These are phyloP conservation scores for Tinamus guttatus DNA, from an alignment of 2,113 vertebrate genomes.

Conservation along the genomic window DNA sequence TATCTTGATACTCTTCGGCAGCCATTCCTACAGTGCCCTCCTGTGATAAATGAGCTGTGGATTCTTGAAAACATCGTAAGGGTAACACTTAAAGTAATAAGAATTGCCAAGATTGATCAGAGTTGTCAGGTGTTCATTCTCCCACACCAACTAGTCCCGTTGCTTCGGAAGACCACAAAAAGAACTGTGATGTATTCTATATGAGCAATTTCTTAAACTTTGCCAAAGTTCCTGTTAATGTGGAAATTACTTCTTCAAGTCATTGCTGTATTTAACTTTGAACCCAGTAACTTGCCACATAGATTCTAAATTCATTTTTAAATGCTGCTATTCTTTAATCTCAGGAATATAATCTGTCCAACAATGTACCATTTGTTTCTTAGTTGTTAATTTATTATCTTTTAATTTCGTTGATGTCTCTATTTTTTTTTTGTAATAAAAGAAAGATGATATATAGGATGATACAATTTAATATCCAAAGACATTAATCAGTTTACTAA, in stretches of 20 bases:
- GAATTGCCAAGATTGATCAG: not conserved
- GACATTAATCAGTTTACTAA: not conserved
- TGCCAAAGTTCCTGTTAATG: not conserved
- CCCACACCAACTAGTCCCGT: not conserved
- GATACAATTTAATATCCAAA: not conserved
- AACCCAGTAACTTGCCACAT: not conserved
- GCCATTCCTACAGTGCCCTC: slow-evolving; percentile 32
- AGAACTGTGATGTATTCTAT: not conserved
- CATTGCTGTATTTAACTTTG: not conserved
- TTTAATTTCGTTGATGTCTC: not conserved
- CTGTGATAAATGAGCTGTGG: slow-evolving; percentile 1
- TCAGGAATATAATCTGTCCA: not conserved
- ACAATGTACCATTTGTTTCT: not conserved
- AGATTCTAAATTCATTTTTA: not conserved
- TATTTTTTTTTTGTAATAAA: not conserved
- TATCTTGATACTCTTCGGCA: not conserved
- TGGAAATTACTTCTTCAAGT: not conserved
- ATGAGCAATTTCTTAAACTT: not conserved
- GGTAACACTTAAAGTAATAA: not conserved
- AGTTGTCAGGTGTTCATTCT: not conserved
- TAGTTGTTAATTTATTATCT: not conserved
- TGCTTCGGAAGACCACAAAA: not conserved
- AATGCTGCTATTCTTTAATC: not conserved
- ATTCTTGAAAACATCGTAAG: not conserved
- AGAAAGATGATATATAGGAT: not conserved